Conservation (phyloP, 1,140 invertebrate genomes). For the Coboldia fuscipes region DNA sequence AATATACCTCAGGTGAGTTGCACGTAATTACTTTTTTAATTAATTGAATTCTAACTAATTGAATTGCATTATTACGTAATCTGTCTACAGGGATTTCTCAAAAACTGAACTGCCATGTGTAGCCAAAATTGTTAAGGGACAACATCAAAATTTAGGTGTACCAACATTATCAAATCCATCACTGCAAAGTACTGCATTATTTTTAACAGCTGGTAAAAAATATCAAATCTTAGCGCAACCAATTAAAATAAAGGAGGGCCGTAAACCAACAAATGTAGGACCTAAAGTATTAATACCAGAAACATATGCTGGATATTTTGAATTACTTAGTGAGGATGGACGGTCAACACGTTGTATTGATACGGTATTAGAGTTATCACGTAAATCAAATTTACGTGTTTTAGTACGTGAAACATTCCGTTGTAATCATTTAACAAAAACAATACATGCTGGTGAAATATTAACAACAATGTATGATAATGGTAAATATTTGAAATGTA, state of each 20-base stretch:
- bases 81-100: constrained; percentile 24
- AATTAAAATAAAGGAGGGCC: constrained; percentile 74
- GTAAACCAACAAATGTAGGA: constrained; percentile 47
- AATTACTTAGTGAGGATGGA: constrained; percentile 82
- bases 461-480: constrained; percentile 43
- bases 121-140: constrained; percentile 78
- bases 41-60: not conserved
- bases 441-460: constrained; percentile 53
- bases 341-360: constrained; percentile 73
- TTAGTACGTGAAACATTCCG: constrained; percentile 57
- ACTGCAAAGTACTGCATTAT: constrained; percentile 59
- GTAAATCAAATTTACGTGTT: constrained; percentile 32
- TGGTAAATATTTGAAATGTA: constrained; percentile 63
- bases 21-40: constrained; percentile 1
- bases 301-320: constrained; percentile 78
- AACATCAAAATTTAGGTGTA: constrained; percentile 71
- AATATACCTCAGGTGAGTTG: constrained; percentile 12
- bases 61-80: too few relatives aligned
- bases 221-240: constrained; percentile 76
- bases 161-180: constrained; percentile 64
- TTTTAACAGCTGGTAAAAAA: constrained; percentile 60
- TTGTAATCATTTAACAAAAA: constrained; percentile 35
- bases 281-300: constrained; percentile 74
- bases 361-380: constrained; percentile 59
- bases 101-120: constrained; percentile 63